These are phyloP conservation scores for Capromys pilorides DNA, from an alignment of 2,797 vertebrate genomes.

Conservation along the genomic window DNA sequence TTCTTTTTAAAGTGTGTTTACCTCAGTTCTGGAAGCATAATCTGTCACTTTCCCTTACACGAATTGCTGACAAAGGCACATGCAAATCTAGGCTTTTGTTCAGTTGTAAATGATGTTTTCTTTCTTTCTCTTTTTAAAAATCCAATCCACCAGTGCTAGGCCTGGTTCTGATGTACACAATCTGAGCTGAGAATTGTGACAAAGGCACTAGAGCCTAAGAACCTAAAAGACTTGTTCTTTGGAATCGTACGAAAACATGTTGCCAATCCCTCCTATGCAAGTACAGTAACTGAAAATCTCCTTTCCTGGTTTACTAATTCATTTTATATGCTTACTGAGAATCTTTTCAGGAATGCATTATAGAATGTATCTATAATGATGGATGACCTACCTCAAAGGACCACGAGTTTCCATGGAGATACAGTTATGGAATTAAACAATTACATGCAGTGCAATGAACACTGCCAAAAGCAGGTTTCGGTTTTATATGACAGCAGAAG, in stretches of 20 bases:
- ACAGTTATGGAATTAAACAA: background rate
- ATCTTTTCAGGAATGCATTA: background rate
- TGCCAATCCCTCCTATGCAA: background rate
- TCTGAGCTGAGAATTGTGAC: background rate
- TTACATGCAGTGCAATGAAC: background rate
- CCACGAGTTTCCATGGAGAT: background rate
- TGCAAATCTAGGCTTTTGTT: background rate
- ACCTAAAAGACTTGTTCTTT: background rate
- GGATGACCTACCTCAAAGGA: background rate
- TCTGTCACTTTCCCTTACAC: background rate
- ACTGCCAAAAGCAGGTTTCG: background rate
- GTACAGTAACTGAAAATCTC: background rate
- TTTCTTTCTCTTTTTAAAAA: background rate
- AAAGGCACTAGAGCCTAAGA: background rate
- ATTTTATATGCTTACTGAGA: background rate
- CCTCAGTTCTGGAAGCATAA: background rate
- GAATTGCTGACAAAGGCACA: background rate
- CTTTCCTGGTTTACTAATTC: background rate
- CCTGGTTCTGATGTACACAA: background rate
- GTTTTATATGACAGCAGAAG: background rate
- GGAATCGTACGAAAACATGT: background rate
- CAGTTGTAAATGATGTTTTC: background rate
- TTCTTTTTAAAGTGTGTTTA: background rate
- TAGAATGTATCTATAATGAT: background rate
- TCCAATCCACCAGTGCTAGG: rapidly evolving